Conservation (phyloP, 2,888 invertebrate genomes). For the Pseudococcus jackbeardsleyi region DNA sequence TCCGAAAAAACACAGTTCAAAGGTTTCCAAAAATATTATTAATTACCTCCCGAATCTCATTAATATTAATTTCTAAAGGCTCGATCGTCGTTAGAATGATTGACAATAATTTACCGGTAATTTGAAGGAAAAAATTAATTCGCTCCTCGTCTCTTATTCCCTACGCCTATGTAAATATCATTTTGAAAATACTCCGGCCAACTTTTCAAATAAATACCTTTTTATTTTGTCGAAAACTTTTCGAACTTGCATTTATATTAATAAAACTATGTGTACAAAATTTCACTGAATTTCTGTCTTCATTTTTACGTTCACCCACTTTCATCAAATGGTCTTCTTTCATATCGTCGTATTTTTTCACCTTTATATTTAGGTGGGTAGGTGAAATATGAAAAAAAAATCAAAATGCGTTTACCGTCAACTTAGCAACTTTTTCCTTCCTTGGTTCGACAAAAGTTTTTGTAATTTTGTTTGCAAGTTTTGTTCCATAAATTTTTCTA, state of each 20-base stretch:
- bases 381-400: constrained; percentile 6
- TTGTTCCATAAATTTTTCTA: constrained; percentile 5
- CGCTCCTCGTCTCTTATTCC: not conserved
- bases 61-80: not conserved
- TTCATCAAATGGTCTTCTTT: constrained; percentile 19
- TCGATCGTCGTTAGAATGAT: not conserved
- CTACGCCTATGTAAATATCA: not conserved
- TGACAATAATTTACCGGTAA: not conserved
- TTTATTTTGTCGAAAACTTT: constrained; percentile 23
- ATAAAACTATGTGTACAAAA: constrained; percentile 6
- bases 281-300: not conserved
- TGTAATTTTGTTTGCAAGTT: constrained; percentile 8
- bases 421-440: constrained; percentile 7
- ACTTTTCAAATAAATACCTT: constrained; percentile 28
- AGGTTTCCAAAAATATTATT: not conserved
- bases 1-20: too few relatives aligned
- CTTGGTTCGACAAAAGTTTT: not conserved
- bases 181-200: not conserved
- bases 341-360: not conserved
- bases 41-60: not conserved
- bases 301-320: not conserved
- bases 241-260: constrained; percentile 14
- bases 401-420: constrained; percentile 5
- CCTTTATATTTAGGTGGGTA: not conserved
- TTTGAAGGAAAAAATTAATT: not conserved